phyloP scores from a whole-genome alignment of 1,140 invertebrate species.

The Diorhabda carinulata region DNA sequence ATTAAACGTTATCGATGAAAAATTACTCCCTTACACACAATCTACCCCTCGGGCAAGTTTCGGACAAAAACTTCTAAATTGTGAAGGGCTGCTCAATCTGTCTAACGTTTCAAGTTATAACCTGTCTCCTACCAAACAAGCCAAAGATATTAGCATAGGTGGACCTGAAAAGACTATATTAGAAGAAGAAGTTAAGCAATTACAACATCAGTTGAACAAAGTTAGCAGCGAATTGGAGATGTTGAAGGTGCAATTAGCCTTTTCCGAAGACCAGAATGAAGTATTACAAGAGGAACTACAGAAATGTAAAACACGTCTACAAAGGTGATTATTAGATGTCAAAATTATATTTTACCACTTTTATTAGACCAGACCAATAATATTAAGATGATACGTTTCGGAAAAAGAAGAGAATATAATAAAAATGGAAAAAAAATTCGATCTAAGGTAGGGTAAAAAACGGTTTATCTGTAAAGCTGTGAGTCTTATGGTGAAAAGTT shows the following conservation, averaged over 20 bases:
- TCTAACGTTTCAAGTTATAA: slow-evolving; percentile 31
- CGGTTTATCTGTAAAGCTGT: no score
- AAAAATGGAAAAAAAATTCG: no score
- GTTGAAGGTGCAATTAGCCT: slow-evolving; percentile 26
- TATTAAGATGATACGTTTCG: no score
- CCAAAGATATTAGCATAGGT: slow-evolving; percentile 17
- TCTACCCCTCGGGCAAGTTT: slow-evolving; percentile 30
- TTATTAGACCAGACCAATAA: no score
- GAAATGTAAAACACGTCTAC: slow-evolving; percentile 21
- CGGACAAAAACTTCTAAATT: slow-evolving; percentile 27
- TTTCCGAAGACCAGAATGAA: slow-evolving; percentile 33
- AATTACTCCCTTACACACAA: slow-evolving; percentile 24
- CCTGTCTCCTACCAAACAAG: slow-evolving; percentile 24
- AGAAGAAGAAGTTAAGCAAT: slow-evolving; percentile 28
- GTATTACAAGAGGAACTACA: slow-evolving; percentile 25
- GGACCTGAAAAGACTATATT: slow-evolving; percentile 22
- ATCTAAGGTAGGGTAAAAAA: no score
- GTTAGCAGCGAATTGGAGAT: slow-evolving; percentile 20
- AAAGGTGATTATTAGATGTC: slow-evolving; percentile 17
- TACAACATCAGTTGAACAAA: slow-evolving; percentile 31
- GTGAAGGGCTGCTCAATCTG: slow-evolving; percentile 28
- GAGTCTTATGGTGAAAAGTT: background rate
- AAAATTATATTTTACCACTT: no score
- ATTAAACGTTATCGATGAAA: slow-evolving; percentile 20
- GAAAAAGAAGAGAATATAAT: no score